phyloP scores from a whole-genome alignment of 2,113 vertebrate genomes.

The Cygnus atratus region DNA sequence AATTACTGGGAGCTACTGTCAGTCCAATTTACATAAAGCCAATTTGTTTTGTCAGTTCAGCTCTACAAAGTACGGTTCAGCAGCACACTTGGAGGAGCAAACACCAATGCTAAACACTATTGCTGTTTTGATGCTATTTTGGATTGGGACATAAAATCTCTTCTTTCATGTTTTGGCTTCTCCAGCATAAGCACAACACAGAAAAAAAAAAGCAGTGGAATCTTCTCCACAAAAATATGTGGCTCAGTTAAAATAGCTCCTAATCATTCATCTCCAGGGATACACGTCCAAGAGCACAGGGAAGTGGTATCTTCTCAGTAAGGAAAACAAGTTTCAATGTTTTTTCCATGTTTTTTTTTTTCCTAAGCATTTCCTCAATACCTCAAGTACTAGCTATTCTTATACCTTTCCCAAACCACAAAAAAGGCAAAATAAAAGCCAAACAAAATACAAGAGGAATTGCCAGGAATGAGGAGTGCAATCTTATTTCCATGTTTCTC shows the following conservation, averaged over 20 bases:
- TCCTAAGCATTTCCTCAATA: conserved; percentile 29
- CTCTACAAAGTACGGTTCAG: neutral
- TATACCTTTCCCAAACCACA: conserved; percentile 19
- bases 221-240: conserved; percentile 40
- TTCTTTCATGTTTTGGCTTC: conserved; percentile 30
- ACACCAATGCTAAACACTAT: neutral
- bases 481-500: conserved; percentile 82
- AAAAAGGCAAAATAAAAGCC: conserved; percentile 59
- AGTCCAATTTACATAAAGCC: neutral
- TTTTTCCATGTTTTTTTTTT: neutral
- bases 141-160: neutral
- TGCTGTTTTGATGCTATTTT: conserved; percentile 36
- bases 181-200: neutral
- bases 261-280: conserved; percentile 55
- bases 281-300: neutral
- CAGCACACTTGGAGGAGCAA: neutral
- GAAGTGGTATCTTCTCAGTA: neutral
- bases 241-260: conserved; percentile 35
- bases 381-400: conserved; percentile 37
- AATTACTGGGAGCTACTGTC: conserved; percentile 34
- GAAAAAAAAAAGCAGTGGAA: conserved; percentile 22
- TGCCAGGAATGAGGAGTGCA: conserved; percentile 74
- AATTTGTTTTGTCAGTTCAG: conserved; percentile 11
- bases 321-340: conserved; percentile 21
- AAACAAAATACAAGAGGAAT: conserved; percentile 69